Evolutionary conservation across 23 tunicate genomes (phyloP), one percentile per base, ranked within the genome.

Genomic region (Diplosoma virens): DNA sequence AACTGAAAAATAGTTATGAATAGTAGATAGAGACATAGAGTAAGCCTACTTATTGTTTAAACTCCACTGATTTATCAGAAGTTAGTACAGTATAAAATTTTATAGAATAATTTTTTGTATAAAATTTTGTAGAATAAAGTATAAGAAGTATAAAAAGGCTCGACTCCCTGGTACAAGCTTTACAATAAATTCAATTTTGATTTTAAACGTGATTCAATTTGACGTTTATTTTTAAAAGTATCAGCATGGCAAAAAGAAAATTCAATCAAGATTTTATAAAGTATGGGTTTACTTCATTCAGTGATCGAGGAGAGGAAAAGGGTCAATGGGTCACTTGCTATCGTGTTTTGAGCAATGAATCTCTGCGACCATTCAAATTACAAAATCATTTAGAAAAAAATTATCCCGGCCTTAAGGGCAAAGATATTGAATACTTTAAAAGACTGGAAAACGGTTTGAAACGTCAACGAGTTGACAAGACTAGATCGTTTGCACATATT

Each of bases 401-500:
- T 66, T 71, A 77, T 77, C 82, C 82, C 29, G 71, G 54, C 33
- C 33, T 33, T 61, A n/a, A 55, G 24, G 63, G 63, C 63, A 63
- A 63, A 63, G 70, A 63, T 63, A 63, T 63, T 63, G 70, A 63
- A 63, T 29, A 63, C 70, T 63, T 63, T 63, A 63, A 63, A 63
- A 63, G 70, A 63, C 35, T 63, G 35, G 35, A 63, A 63, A 63
- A 63, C 70, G 70, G 70, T 80, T 31, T 80, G 67, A 81, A 81
- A 31, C 80, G 80, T 35, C 86, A 81, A 72, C 46, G 81, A 61
- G 75, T 83, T 75, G 88, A 83, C 68, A 35, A 0, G 47, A 60
- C 59, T 0, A 81, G 74, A 63, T 63, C 70, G 35, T 63, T 63
- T 63, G 33, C 70, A 63, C 70, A n/a, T 63, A 63, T 36, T 27